Evolutionary conservation across 1,140 invertebrate species (phyloP), one percentile per base, ranked within the genome.

Genomic region (Zaprionus kolodkinae): DNA sequence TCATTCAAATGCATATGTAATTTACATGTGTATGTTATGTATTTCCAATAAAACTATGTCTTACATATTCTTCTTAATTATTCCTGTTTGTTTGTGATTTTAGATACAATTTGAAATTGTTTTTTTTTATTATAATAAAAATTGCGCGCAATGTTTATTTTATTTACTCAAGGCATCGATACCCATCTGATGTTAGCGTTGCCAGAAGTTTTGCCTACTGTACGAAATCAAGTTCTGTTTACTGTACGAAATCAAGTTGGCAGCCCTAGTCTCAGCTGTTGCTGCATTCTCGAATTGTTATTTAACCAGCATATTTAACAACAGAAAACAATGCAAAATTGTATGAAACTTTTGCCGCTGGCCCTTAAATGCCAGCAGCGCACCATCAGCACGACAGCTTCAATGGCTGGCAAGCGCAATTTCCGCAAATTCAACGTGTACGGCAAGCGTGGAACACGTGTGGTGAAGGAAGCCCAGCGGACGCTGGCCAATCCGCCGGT

Each of bases 371-470:
- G 79, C 56, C 72, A 81, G 11, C 79, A 92, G 67, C 92, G 96
- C 78, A 85, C 82, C 38, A 95, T 97, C 79, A 94, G 94, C 38
- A 94, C 96, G 13, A 93, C 95, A 11, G 91, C 93, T 35, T 74
- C 91, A 13, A 77, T 93, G 48, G 93, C 94, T 82, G 96, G 96
- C 10, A 97, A 97, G 93, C 94, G 94, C 56, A 97, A 97, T 93
- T 97, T 97, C 87, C 93, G 95, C 43, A 97, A 97, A 93, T 97
- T 97, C 88, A 86, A 94, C 1, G 80, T 96, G 0, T 93, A 94
- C 21, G 96, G 96, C 76, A 97, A 97, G 91, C 93, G 96, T 72
- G 97, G 97, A 11, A 94, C 95, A 13, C 93, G 94, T 78, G 78
- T 93, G 6, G 95, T 96, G 63, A 96, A 96, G 91, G 74, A 95